These are phyloP conservation scores for Diglossa cyanea DNA, from an alignment of 2,797 vertebrate genomes.

Conservation along the genomic window DNA sequence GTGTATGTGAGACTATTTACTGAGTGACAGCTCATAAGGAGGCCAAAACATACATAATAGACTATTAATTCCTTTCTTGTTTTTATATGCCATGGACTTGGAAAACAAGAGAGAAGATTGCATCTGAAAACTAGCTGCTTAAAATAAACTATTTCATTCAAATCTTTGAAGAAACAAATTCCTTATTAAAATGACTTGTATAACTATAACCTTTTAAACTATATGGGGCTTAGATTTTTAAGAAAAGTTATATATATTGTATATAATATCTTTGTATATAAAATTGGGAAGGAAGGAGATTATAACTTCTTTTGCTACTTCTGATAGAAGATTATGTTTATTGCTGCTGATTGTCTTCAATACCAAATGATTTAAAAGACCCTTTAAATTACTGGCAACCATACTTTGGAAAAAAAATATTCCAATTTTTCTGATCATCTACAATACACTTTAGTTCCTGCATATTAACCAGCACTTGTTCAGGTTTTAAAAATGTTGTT, in stretches of 20 bases:
- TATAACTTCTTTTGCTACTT: background rate
- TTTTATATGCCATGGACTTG: background rate
- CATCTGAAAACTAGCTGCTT: background rate
- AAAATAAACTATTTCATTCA: constrained; percentile 9
- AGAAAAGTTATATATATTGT: background rate
- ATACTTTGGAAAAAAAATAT: background rate
- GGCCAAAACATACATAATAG: background rate
- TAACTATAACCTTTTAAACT: background rate
- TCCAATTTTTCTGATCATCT: background rate
- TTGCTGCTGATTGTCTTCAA: background rate
- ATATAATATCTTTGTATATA: background rate
- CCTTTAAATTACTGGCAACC: background rate
- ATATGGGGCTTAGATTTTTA: background rate
- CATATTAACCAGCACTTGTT: background rate
- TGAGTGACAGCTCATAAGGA: background rate
- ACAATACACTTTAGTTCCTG: background rate
- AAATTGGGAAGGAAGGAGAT: background rate
- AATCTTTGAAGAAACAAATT: background rate
- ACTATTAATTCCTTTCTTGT: background rate
- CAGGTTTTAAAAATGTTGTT: background rate
- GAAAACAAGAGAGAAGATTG: constrained; percentile 5
- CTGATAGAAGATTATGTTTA: background rate
- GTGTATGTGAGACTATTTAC: background rate
- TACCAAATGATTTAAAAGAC: background rate
- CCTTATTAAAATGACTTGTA: background rate